A percentile compares a stretch with the other conserved stretches of the same genome.
phyloP scores from a whole-genome alignment of 2,797 vertebrate species.

The Salarias fasciatus region DNA sequence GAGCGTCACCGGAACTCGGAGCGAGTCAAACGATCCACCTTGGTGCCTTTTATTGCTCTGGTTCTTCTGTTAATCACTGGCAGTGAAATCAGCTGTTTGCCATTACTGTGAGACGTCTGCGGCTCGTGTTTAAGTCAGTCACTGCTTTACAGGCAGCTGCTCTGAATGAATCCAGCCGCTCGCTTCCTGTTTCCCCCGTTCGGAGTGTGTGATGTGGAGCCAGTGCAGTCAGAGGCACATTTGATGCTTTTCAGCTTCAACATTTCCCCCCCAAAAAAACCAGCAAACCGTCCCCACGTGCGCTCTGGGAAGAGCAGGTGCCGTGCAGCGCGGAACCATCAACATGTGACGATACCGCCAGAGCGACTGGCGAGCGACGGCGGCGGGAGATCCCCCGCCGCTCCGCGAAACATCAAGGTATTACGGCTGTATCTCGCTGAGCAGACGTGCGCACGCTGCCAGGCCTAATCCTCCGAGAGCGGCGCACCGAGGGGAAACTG shows the following conservation, averaged over 20 bases:
- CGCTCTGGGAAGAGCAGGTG: conserved; percentile 32
- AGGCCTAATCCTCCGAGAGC: conserved; percentile 64
- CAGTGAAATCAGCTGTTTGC: conserved; percentile 41
- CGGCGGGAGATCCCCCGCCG: conserved; percentile 22
- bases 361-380: conserved; percentile 7
- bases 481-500: conserved; percentile 48
- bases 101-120: conserved; percentile 47
- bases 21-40: conserved; percentile 11
- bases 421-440: conserved; percentile 66
- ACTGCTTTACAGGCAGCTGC: conserved; percentile 50
- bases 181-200: conserved; percentile 53
- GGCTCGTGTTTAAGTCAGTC: conserved; percentile 54
- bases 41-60: conserved; percentile 23
- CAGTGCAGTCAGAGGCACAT: conserved; percentile 47
- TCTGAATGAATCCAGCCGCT: conserved; percentile 50
- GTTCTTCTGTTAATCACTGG: conserved; percentile 40
- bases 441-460: conserved; percentile 60
- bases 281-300: conserved; percentile 1
- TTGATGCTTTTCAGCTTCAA: conserved; percentile 38
- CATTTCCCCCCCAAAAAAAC: conserved; percentile 26
- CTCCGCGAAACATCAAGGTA: conserved; percentile 56
- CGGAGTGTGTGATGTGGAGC: conserved; percentile 49
- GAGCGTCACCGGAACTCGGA: conserved; percentile 19
- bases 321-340: conserved; percentile 18
- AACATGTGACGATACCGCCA: not conserved